These are phyloP conservation scores for Hydropsyche tenuis DNA, from an alignment of 1,140 invertebrate species.

Conservation along the genomic window DNA sequence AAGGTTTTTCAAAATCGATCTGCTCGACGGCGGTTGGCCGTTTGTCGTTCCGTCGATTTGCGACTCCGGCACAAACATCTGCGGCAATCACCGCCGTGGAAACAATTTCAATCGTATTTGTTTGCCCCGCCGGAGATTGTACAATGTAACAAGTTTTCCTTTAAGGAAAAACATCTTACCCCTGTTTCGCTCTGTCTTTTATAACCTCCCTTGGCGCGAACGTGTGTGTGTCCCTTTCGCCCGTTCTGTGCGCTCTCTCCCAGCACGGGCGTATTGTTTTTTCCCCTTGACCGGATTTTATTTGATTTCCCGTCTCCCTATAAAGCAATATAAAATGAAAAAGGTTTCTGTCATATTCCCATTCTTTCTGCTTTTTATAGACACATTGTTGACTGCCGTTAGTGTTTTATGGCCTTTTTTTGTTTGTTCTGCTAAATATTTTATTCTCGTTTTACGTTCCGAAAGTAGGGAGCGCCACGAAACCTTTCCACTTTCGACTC, in stretches of 20 bases:
- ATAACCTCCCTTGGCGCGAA: constrained; percentile 32
- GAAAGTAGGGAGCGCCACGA: constrained; percentile 37
- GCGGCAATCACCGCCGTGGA: constrained; percentile 45
- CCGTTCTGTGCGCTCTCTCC: constrained; percentile 24
- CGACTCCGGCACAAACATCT: constrained; percentile 38
- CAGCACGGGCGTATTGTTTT: constrained; percentile 47
- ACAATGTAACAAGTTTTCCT: constrained; percentile 48
- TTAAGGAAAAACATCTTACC: constrained; percentile 41
- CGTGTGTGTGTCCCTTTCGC: constrained; percentile 25
- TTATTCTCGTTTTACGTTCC: constrained; percentile 48
- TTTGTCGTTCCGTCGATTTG: constrained; percentile 32
- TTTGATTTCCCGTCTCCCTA: constrained; percentile 50
- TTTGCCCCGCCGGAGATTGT: constrained; percentile 46
- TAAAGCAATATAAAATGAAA: constrained; percentile 51
- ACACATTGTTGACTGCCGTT: constrained; percentile 51
- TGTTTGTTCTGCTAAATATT: constrained; percentile 51
- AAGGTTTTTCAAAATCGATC: neutral
- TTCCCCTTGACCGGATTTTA: constrained; percentile 51
- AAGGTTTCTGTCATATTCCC: constrained; percentile 49
- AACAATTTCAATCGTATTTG: constrained; percentile 48
- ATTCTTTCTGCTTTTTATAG: constrained; percentile 49
- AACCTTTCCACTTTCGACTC: neutral
- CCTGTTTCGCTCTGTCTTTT: constrained; percentile 32
- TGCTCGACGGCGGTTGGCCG: neutral
- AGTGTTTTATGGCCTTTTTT: constrained; percentile 49